Evolutionary conservation across 2,888 invertebrate genomes (phyloP), one percentile per base, ranked within the genome.

Genomic region (Oligia latruncula): DNA sequence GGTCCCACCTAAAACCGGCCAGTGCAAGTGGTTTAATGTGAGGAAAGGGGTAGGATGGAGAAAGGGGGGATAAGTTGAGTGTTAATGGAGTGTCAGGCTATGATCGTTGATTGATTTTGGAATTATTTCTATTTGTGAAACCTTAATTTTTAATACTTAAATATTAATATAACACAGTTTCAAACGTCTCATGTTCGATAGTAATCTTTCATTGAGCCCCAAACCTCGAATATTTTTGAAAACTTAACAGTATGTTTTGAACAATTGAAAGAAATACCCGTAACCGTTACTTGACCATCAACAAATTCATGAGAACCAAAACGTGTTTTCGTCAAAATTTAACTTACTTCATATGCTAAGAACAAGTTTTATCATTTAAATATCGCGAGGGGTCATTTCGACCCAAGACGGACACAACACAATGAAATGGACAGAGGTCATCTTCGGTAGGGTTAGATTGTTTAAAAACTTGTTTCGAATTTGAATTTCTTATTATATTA

Each of bases 341-440:
- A 67, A 80, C 13, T 78, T n/a, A 17, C 55, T 79, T 83, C 71
- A 43, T 77, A 74, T 64, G 70, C 52, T 62, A 81, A 81, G 52
- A 86, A 82, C 74, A 58, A 29, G 78, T 83, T 88, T 89, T 88
- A 83, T 84, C 83, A 90, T 85, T 89, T 62, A 81, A 85, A 88
- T 84, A 78, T 81, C 65, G 49, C 64, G 55, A 84, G 76, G 89
- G 89, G 82, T 82, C 77, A 72, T 62, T 81, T 83, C 17, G 79
- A 82, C 82, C 82, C 66, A 78, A 84, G 77, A 79, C 71, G 77
- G 70, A 71, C 71, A 71, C 43, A 40, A 49, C 55, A 87, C 80
- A 89, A 84, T 82, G 20, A 40, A 87, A 78, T 90, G 92, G 92
- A 90, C 93, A 90, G 74, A 85, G 93, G 92, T 91, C 93, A 92